Evolutionary conservation across 2,888 invertebrate species (phyloP), one percentile per base, ranked within the genome.

Genomic region (Drosophila subquinaria): DNA sequence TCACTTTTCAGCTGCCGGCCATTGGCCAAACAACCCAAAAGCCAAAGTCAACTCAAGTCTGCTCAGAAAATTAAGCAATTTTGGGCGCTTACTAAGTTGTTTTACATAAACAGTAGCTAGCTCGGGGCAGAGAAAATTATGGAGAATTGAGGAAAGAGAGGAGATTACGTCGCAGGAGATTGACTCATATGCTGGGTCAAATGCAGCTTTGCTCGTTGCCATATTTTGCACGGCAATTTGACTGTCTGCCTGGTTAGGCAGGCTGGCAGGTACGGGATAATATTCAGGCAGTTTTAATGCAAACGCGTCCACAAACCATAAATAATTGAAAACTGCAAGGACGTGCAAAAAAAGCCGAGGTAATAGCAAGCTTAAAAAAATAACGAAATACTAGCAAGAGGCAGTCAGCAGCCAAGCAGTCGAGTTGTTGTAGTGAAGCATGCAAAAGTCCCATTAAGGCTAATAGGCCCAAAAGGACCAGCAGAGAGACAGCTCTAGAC

Each of bases 311-410:
- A 88, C 85, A 88, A 88, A 76, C 85, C 81, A 89, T 89, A 89
- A 88, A 88, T 89, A 88, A 88, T 88, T 89, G 84, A 88, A 87
- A 88, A 84, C 88, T 87, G 89, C 88, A 82, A 80, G 76, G 88
- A 88, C 84, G 88, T 78, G 82, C 80, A 81, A 80, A 81, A 84
- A 82, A 77, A 81, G 70, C 67, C 55, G 62, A 75, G 71, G 70
- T 62, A 69, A 69, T 36, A 71, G 65, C 66, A 43, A 67, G 79
- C 82, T 70, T 68, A 63, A 65, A 52, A 56, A 55, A 35, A 43
- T 43, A 43, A 67, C 69, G 59, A 70, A 68, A 62, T 63, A 66
- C 57, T 60, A 57, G 55, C 67, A 71, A 59, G 65, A 65, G 55
- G 59, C 67, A 62, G 62, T 42, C 48, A 50, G 59, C 64, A 69